Evolutionary conservation across 2,888 invertebrate species (phyloP).

Genomic region (Aleiodes testaceus): DNA sequence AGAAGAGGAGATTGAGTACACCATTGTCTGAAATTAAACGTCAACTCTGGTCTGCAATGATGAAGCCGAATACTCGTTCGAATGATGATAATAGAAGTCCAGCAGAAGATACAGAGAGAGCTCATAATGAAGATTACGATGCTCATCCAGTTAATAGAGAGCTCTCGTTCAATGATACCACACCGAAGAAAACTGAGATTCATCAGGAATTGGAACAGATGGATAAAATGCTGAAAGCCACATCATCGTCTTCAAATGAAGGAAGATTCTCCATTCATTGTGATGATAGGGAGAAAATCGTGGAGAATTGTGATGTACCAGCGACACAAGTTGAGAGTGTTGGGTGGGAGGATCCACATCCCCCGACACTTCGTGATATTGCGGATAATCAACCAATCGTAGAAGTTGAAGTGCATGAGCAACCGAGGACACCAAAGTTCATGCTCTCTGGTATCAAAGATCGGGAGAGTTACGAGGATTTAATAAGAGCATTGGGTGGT

Average conservation of each 20-base stretch:
- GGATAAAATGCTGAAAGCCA: conserved; percentile 60
- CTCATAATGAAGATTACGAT: conserved; percentile 7
- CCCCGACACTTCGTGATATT: not conserved
- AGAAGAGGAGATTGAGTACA: conserved; percentile 69
- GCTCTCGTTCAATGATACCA: conserved; percentile 61
- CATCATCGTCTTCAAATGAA: conserved; percentile 60
- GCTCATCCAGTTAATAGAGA: conserved; percentile 59
- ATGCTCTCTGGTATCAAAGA: conserved; percentile 74
- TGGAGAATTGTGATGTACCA: conserved; percentile 51
- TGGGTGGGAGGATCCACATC: conserved; percentile 81
- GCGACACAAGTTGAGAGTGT: conserved; percentile 80
- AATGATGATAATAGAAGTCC: not conserved
- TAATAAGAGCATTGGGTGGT: conserved; percentile 79
- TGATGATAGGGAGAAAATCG: conserved; percentile 56
- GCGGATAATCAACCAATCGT: not conserved
- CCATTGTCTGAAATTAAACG: conserved; percentile 69
- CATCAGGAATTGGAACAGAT: conserved; percentile 65
- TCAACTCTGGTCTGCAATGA: conserved; percentile 70
- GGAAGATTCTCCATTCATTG: conserved; percentile 61
- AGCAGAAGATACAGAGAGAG: conserved; percentile 5
- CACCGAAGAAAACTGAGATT: conserved; percentile 57
- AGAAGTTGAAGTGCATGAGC: not conserved
- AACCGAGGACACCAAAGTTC: conserved; percentile 56
- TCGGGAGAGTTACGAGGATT: conserved; percentile 74
- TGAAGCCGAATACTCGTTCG: conserved; percentile 49